Percentiles rank a stretch among this genome's conserved stretches.
Evolutionary conservation across 2,113 vertebrate species (phyloP).

Genomic region (Labeo catla): DNA sequence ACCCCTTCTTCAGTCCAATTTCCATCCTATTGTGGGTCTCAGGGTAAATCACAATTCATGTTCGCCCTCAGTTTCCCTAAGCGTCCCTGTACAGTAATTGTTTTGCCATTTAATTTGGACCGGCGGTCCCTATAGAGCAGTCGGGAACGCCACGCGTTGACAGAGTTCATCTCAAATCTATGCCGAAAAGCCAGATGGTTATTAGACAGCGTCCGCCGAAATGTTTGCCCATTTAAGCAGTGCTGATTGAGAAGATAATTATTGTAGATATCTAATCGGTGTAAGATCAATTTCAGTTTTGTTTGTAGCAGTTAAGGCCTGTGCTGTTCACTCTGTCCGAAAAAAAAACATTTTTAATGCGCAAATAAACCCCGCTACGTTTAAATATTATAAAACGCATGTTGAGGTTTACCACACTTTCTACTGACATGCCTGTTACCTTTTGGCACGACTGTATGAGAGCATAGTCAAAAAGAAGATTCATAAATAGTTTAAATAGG

Average conservation of each 20-base stretch:
- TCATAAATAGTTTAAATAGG: slow-evolving; percentile 34
- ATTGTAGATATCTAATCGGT: neutral
- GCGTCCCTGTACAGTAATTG: slow-evolving; percentile 78
- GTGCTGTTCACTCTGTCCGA: neutral
- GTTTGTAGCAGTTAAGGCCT: neutral
- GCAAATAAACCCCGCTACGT: neutral
- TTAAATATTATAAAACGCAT: neutral
- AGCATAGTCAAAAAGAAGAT: neutral
- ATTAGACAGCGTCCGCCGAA: slow-evolving; percentile 68
- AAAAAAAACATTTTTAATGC: neutral
- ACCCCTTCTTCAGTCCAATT: slow-evolving; percentile 67
- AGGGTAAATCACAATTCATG: slow-evolving; percentile 79
- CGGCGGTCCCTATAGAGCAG: slow-evolving; percentile 78
- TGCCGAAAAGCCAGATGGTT: slow-evolving; percentile 77
- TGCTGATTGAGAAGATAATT: slow-evolving; percentile 20
- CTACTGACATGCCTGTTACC: neutral
- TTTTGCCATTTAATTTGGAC: slow-evolving; percentile 80
- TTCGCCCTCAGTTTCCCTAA: slow-evolving; percentile 73
- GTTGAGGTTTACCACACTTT: neutral
- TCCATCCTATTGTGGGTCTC: slow-evolving; percentile 76
- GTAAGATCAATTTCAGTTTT: neutral
- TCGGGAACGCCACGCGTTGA: slow-evolving; percentile 78
- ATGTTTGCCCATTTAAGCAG: slow-evolving; percentile 62
- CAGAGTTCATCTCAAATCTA: slow-evolving; percentile 74
- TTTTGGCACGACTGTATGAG: neutral